These are phyloP conservation scores for Tokudaia muenninki DNA, from an alignment of 2,797 vertebrate genomes.

Conservation along the genomic window DNA sequence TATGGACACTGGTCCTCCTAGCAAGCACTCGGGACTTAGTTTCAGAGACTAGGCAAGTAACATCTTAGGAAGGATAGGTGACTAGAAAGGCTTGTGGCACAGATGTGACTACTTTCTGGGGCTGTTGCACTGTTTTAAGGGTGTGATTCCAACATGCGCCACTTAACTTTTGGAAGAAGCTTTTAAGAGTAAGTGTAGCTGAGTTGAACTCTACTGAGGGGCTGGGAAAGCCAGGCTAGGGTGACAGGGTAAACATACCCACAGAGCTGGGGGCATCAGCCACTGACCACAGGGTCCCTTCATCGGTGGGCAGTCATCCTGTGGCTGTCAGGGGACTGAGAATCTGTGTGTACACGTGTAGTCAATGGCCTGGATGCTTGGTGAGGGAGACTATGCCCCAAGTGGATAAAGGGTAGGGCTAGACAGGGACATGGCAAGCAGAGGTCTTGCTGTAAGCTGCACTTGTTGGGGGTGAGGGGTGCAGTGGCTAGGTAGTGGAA, in stretches of 20 bases:
- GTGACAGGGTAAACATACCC: not conserved
- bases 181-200: not conserved
- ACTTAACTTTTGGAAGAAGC: not conserved
- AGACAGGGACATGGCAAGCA: not conserved
- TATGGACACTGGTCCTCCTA: not conserved
- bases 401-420: not conserved
- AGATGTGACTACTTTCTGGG: not conserved
- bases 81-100: not conserved
- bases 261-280: too few relatives aligned
- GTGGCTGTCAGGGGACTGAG: not conserved
- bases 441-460: not conserved
- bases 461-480: not conserved
- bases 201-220: accelerated
- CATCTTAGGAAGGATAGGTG: not conserved
- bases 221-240: not conserved
- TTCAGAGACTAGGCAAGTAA: not conserved
- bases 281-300: not conserved
- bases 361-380: not conserved
- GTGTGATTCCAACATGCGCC: not conserved
- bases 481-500: not conserved
- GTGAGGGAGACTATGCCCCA: not conserved
- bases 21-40: not conserved
- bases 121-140: not conserved
- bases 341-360: not conserved
- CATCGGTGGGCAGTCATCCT: not conserved